phyloP scores from a whole-genome alignment of 2,888 invertebrate genomes.

The Automeris io region DNA sequence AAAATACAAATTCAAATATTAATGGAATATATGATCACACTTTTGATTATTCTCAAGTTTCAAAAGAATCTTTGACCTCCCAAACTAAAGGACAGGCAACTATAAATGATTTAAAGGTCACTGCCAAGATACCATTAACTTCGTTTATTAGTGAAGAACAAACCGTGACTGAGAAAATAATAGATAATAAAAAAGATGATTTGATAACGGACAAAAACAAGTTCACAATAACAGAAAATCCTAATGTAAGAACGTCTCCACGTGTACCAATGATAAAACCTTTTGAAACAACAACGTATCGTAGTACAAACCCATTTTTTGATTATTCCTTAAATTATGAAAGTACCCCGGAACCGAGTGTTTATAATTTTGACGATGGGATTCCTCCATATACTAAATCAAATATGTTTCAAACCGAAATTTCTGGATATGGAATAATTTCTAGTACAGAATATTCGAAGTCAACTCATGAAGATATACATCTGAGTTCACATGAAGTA shows the following conservation, averaged over 20 bases:
- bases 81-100: neutral
- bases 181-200: neutral
- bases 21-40: neutral
- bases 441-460: neutral
- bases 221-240: neutral
- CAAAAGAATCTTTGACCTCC: neutral
- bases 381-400: too few relatives aligned
- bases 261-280: neutral
- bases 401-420: neutral
- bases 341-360: neutral
- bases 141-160: neutral
- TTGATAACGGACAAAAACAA: neutral
- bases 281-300: neutral
- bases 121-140: neutral
- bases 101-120: neutral
- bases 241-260: neutral
- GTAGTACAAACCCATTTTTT: neutral
- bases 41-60: neutral
- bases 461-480: neutral
- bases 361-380: neutral
- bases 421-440: neutral
- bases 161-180: neutral
- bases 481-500: too few relatives aligned
- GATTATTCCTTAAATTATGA: neutral
- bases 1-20: neutral